phyloP scores from a whole-genome alignment of 2,797 vertebrate species.

The Girardinus metallicus region DNA sequence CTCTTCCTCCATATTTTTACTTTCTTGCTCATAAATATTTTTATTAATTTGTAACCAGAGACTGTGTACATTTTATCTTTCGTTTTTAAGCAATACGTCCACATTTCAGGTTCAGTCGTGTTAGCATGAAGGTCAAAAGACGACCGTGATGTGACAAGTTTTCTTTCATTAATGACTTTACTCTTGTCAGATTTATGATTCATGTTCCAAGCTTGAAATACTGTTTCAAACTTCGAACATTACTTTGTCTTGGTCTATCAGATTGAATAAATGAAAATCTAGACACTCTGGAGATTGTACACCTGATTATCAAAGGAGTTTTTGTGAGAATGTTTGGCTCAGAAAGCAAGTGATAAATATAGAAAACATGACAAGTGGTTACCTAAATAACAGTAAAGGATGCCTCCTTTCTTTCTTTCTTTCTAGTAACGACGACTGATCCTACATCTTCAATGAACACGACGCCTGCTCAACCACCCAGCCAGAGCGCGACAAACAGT shows the following conservation, averaged over 20 bases:
- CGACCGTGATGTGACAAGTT: not conserved
- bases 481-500: not conserved
- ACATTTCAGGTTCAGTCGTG: not conserved
- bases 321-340: not conserved
- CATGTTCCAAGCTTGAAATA: not conserved
- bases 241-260: not conserved
- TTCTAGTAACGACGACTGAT: not conserved
- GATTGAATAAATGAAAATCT: not conserved
- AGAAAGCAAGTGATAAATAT: not conserved
- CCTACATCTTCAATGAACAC: rapidly evolving
- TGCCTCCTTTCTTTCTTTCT: not conserved
- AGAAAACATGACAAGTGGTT: not conserved
- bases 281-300: not conserved
- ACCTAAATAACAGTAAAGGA: not conserved
- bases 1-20: no score
- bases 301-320: not conserved
- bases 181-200: no score
- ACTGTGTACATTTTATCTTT: not conserved
- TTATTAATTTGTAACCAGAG: not conserved
- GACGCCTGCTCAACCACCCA: not conserved
- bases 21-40: no score
- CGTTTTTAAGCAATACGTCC: not conserved
- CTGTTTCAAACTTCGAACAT: not conserved
- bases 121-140: not conserved
- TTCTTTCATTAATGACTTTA: not conserved